These are phyloP conservation scores for Callorhinus ursinus DNA, from an alignment of 2,113 vertebrate species.

Conservation along the genomic window DNA sequence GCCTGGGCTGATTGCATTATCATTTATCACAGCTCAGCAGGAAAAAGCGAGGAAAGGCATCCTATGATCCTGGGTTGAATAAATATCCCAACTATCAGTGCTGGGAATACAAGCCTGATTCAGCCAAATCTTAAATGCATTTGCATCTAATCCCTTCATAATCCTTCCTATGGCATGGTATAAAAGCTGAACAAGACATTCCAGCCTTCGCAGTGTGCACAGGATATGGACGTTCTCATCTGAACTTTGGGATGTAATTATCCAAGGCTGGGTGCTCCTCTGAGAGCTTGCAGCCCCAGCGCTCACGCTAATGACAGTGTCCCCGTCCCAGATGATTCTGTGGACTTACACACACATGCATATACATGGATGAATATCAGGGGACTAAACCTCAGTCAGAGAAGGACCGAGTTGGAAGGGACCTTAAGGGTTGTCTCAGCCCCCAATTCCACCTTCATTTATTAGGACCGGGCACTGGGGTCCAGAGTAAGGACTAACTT, in stretches of 20 bases:
- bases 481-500: neutral
- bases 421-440: neutral
- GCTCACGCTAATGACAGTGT: neutral
- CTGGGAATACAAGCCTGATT: neutral
- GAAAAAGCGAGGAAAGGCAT: constrained; percentile 46
- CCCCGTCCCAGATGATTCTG: neutral
- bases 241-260: neutral
- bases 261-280: neutral
- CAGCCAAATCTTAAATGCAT: neutral
- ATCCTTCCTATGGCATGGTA: neutral
- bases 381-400: neutral
- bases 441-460: neutral
- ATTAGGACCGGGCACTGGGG: neutral
- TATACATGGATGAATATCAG: too few species aligned
- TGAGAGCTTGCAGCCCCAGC: neutral
- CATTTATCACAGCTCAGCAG: constrained; percentile 22
- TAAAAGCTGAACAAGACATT: neutral
- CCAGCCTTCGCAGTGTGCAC: neutral
- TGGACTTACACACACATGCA: too few species aligned
- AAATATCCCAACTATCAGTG: constrained; percentile 8
- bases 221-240: neutral
- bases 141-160: constrained; percentile 22
- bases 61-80: neutral
- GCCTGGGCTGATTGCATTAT: constrained; percentile 26
- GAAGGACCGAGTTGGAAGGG: neutral